Percentiles rank a stretch among this genome's conserved stretches.
Conservation (phyloP, 2,797 vertebrate species). For the Petrocephalus sullivani region DNA sequence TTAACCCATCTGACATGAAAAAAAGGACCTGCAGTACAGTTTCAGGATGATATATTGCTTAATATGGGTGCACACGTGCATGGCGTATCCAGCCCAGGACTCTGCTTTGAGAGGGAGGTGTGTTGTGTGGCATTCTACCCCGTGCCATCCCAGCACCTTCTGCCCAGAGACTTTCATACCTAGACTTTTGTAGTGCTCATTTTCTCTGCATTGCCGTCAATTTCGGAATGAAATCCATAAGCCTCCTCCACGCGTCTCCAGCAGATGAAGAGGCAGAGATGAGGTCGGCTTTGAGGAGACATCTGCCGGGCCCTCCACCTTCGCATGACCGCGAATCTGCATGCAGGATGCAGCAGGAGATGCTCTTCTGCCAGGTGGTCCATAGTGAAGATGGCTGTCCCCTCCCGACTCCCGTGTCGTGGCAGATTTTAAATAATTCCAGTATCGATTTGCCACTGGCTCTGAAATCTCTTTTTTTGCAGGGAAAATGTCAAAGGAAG, state of each 20-base stretch:
- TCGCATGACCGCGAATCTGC: background rate
- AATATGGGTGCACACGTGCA: background rate
- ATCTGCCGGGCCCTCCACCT: background rate
- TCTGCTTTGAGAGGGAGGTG: background rate
- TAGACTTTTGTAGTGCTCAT: background rate
- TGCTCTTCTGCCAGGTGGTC: background rate
- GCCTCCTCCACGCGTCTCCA: background rate
- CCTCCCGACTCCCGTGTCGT: background rate
- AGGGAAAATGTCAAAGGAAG: background rate
- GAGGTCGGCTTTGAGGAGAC: background rate
- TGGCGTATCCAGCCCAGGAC: background rate
- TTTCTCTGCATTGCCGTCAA: background rate
- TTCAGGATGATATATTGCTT: background rate
- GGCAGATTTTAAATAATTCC: background rate
- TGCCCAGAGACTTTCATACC: background rate
- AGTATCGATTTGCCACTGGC: background rate
- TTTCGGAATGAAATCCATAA: background rate
- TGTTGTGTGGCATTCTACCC: background rate
- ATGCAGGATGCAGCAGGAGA: background rate
- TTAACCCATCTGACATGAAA: background rate
- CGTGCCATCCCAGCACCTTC: background rate
- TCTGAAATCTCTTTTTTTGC: background rate
- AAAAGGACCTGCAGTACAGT: background rate
- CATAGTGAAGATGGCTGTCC: background rate
- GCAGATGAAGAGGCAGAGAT: background rate